Base-by-base conservation (phyloP, 2,888 invertebrate genomes). In the Nezara viridula region DNA sequence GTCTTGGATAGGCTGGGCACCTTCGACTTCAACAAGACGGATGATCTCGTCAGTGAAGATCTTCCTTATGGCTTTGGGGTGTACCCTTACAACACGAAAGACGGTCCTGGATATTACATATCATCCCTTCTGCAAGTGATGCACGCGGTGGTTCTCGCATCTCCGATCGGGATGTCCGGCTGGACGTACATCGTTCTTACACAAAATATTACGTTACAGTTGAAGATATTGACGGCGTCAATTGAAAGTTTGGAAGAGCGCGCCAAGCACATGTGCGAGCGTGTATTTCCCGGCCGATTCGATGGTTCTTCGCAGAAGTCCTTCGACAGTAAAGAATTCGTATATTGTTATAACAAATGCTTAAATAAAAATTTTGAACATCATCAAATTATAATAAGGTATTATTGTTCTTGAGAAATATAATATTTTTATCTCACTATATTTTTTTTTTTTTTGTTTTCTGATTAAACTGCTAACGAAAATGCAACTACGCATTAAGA, bases 301-400 rank as follows among this genome's bases (percentile, higher is more conserved):
- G 19, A 73, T 4, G 37, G 6, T 73, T 73, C 66, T 37, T 19
- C 66, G 7, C 66, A 19, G 19, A 73, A 21, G 16, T 1, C 24
- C 32, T 73, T 19, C n/a, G 4, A 81, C 3, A 47, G n/a, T 47
- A 81, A 44, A n/a, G 81, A 44, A 81, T 81, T 81, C 44, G 4
- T n/a, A 0, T 47, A 81, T 47, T 81, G 81, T n/a, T 81, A 81
- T 44, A n/a, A 81, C 37, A 44, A n/a, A 47, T 81, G 81, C n/a
- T 44, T 81, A 47, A 81, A n/a, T 14, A 81, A 81, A 81, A 81
- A 81, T 47, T 81, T 81, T 81, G 44, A 81, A n/a, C 81, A 81
- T 47, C 81, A 81, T 47, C 81, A 81, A 16, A 7, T 81, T 12
- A 81, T 81, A 81, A 37, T 81, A 21, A 81, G 81, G 81, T 81